A percentile compares a stretch with the other conserved stretches of the same genome.
Conservation (phyloP, 1,140 invertebrate species). For the Lanistes nyassanus region DNA sequence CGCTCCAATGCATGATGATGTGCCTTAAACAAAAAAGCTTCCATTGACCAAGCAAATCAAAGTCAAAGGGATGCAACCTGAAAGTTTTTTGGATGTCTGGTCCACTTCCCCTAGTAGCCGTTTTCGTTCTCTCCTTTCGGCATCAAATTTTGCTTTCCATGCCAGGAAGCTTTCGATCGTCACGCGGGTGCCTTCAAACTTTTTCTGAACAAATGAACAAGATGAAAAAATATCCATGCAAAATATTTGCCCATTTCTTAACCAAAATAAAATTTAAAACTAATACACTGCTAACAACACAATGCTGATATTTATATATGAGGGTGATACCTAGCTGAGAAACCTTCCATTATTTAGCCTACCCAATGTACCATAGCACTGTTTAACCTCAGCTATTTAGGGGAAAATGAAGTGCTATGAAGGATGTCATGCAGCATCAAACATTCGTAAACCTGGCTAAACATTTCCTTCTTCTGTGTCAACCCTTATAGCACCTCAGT, state of each 20-base stretch:
- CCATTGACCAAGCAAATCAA: background rate
- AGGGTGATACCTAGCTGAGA: too few species aligned
- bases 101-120: slow-evolving; percentile 71
- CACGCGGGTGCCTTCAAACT: slow-evolving; percentile 94
- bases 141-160: slow-evolving; percentile 95
- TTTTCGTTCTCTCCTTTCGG: slow-evolving; percentile 84
- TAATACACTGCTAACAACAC: too few species aligned
- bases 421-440: too few species aligned
- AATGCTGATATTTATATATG: too few species aligned
- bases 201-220: slow-evolving; percentile 75
- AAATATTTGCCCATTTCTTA: background rate
- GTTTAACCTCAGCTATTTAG: too few species aligned
- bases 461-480: too few species aligned
- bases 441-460: too few species aligned
- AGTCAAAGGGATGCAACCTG: slow-evolving; percentile 56
- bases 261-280: background rate
- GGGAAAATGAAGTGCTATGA: too few species aligned
- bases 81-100: slow-evolving; percentile 59
- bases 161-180: slow-evolving; percentile 95
- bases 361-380: too few species aligned
- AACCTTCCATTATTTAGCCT: too few species aligned
- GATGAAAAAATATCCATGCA: background rate
- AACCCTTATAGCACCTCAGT: too few species aligned
- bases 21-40: background rate
- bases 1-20: background rate